phyloP scores from a whole-genome alignment of 2,797 vertebrate genomes.

The Microctenopoma steveboyesi region DNA sequence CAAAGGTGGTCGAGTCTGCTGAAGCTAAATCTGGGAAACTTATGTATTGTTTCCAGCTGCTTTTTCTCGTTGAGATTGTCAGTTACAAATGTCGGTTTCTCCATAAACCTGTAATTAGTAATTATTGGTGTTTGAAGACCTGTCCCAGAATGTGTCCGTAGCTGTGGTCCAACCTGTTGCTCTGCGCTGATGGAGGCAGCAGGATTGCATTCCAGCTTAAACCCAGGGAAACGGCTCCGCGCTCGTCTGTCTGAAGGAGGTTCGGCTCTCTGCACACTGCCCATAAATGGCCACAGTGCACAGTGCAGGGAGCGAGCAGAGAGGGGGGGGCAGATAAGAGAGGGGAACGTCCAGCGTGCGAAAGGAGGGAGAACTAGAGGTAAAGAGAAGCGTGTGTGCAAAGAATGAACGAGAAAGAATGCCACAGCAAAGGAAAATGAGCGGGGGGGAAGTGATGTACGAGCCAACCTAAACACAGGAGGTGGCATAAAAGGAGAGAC shows the following conservation, averaged over 20 bases:
- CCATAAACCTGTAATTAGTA: background rate
- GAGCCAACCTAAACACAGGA: slow-evolving; percentile 62
- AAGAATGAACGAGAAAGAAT: slow-evolving; percentile 27
- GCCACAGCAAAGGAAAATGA: slow-evolving; percentile 38
- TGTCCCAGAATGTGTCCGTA: background rate
- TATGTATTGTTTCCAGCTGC: background rate
- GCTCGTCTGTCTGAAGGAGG: slow-evolving; percentile 25
- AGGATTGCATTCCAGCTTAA: slow-evolving; percentile 39
- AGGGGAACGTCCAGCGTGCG: slow-evolving; percentile 1
- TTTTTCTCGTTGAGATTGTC: background rate
- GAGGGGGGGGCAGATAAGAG: background rate
- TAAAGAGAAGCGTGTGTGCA: slow-evolving; percentile 17
- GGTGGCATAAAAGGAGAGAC: slow-evolving; percentile 5
- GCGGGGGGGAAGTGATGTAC: slow-evolving; percentile 10
- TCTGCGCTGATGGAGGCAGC: background rate
- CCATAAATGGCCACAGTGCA: slow-evolving; percentile 68
- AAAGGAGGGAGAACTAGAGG: slow-evolving; percentile 6
- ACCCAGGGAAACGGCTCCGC: slow-evolving; percentile 33
- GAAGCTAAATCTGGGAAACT: slow-evolving; percentile 4
- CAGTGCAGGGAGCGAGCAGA: slow-evolving; percentile 11
- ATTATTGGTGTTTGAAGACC: background rate
- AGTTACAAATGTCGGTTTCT: too few species aligned
- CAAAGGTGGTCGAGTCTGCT: background rate
- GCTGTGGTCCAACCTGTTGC: background rate
- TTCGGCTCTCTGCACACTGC: slow-evolving; percentile 37